Base-by-base conservation (phyloP, 2,797 vertebrate genomes). In the Manis pentadactyla region DNA sequence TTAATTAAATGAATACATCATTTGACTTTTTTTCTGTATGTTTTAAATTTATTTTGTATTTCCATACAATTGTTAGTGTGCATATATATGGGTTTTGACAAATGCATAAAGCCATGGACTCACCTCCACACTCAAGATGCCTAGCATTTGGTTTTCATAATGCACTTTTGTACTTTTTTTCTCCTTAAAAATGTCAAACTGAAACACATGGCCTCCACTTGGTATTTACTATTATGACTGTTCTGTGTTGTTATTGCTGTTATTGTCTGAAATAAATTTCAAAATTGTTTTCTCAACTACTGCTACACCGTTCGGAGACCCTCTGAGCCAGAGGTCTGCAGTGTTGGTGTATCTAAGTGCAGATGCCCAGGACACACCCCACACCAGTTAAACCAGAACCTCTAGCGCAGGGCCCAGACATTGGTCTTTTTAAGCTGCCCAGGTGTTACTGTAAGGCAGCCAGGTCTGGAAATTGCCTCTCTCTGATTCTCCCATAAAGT, bases 41-140 rank as follows among this genome's bases (percentile, higher is more conserved):
- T 73, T 93, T 90, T 87, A 78, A 55, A 85, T 81, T 84, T 81
- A 90, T 75, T 90, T 81, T 66, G 49, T 55, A 78, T 89, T 77
- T 92, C 25, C 71, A 94, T 12, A 7, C 9, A 86, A 3, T 86
- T 2, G 29, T 12, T 79, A 46, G 46, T 75, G 14, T 82, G 7
- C 68, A 27, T 83, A 31, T 39, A 5, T 81, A 10, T 77, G 61
- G 66, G 25, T 89, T 96, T 69, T 86, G 61, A 79, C 75, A 94
- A 74, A 55, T 75, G 57, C 19, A 13, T 11, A 25, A 37, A 90
- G 71, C 68, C 37, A 53, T 18, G 31, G 27, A 61, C 39, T 78
- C 79, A 66, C 63, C 31, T n/a, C 31, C 37, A 5, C 3, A 8
- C 13, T 89, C 25, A 61, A 25, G n/a, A 37, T 49, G 85, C 49